Conservation (phyloP, 1,140 invertebrate species). For the Papilio helenus region DNA sequence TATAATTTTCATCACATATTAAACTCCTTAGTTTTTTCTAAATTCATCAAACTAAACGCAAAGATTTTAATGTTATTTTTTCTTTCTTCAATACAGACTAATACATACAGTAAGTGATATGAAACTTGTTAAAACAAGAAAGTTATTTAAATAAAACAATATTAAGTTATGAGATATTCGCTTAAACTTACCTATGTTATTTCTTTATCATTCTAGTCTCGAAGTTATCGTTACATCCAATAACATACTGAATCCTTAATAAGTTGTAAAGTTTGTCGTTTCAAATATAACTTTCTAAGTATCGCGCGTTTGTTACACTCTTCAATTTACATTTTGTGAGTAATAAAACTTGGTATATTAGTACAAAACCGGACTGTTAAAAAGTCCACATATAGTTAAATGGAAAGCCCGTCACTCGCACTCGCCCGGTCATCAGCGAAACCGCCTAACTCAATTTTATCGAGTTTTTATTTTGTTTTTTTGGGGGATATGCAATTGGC, state of each 20-base stretch:
- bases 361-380: neutral
- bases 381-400: conserved; percentile 12
- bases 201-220: conserved; percentile 31
- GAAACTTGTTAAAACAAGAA: conserved; percentile 6
- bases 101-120: neutral
- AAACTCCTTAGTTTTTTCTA: neutral
- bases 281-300: conserved; percentile 5
- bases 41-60: neutral
- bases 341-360: conserved; percentile 17
- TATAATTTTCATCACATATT: neutral
- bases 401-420: conserved; percentile 50
- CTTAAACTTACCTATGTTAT: conserved; percentile 31
- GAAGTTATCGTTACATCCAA: conserved; percentile 33
- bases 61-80: neutral
- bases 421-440: conserved; percentile 50
- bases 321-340: conserved; percentile 8
- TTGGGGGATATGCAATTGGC: conserved; percentile 56
- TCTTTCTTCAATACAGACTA: neutral
- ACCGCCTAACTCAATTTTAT: conserved; percentile 44
- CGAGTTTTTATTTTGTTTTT: conserved; percentile 22
- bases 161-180: neutral
- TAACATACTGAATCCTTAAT: conserved; percentile 28
- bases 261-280: conserved; percentile 26
- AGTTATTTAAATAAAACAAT: conserved; percentile 31
- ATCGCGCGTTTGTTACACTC: neutral